Percentiles rank a stretch among this genome's conserved stretches.
Evolutionary conservation across 2,113 vertebrate genomes (phyloP).

Genomic region (Pavo muticus): DNA sequence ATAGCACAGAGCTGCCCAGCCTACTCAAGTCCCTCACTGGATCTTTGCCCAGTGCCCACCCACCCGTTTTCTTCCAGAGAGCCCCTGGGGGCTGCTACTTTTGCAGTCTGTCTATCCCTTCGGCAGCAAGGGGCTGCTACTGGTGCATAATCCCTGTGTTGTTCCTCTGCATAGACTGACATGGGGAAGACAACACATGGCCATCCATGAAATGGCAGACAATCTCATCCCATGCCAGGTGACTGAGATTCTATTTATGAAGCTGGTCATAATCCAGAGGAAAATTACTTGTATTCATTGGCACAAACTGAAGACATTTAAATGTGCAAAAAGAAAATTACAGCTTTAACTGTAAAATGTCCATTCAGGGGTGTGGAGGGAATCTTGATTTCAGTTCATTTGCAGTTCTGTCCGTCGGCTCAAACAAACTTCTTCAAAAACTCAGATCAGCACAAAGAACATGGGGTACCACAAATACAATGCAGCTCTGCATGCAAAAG

Average conservation of each 20-base stretch:
- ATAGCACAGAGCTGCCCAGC: neutral
- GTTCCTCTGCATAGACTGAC: neutral
- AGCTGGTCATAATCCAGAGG: neutral
- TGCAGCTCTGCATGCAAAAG: neutral
- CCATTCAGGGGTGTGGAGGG: rapidly evolving
- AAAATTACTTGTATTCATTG: neutral
- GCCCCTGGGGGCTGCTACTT: neutral
- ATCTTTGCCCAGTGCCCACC: rapidly evolving
- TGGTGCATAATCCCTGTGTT: neutral
- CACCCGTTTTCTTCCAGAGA: neutral
- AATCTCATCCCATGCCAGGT: neutral
- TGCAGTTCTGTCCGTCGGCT: neutral
- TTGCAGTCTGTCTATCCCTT: neutral
- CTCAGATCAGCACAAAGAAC: neutral
- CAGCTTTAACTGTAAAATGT: neutral
- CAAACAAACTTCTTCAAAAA: neutral
- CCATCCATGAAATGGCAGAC: neutral
- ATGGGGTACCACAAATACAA: neutral
- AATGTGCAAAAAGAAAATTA: neutral
- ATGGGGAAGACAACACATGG: neutral
- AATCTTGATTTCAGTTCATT: neutral
- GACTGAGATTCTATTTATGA: neutral
- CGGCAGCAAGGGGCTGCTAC: neutral
- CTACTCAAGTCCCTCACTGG: neutral
- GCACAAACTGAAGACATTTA: neutral